Conservation (phyloP, 2,113 vertebrate genomes). For the Cyprinodon tularosa region DNA sequence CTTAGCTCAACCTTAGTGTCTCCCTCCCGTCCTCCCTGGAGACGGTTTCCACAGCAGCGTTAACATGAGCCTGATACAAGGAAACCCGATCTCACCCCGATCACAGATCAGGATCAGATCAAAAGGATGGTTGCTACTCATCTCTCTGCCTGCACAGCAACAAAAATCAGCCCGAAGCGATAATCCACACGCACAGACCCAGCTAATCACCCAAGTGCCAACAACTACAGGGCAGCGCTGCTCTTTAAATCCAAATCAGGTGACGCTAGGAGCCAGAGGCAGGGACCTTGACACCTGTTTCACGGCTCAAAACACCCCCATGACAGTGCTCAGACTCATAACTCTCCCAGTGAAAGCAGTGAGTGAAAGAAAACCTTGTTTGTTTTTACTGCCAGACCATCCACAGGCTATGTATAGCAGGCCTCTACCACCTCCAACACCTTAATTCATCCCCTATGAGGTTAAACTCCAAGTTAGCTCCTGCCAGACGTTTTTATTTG, state of each 20-base stretch:
- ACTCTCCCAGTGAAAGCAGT: slow-evolving; percentile 77
- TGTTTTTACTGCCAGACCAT: slow-evolving; percentile 80
- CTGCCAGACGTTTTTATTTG: background rate
- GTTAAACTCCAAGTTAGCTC: slow-evolving; percentile 38
- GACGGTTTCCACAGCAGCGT: slow-evolving; percentile 66
- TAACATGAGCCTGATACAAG: slow-evolving; percentile 43
- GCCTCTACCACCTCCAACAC: slow-evolving; percentile 24
- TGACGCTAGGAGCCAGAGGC: slow-evolving; percentile 54
- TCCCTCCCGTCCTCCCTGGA: slow-evolving; percentile 55
- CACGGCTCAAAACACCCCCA: slow-evolving; percentile 50
- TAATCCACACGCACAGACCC: slow-evolving; percentile 66
- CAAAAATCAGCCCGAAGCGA: slow-evolving; percentile 47
- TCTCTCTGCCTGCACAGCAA: slow-evolving; percentile 24
- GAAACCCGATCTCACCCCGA: slow-evolving; percentile 56
- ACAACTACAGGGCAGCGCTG: slow-evolving; percentile 44
- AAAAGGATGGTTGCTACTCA: slow-evolving; percentile 48
- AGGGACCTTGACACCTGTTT: slow-evolving; percentile 75
- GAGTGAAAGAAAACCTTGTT: slow-evolving; percentile 84
- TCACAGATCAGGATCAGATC: slow-evolving; percentile 61
- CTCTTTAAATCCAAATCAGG: slow-evolving; percentile 66
- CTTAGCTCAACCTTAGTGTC: slow-evolving; percentile 41
- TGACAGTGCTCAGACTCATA: slow-evolving; percentile 71
- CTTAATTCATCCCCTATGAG: slow-evolving; percentile 17
- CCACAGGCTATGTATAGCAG: slow-evolving; percentile 75
- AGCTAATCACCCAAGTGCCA: slow-evolving; percentile 57